Evolutionary conservation across 2,888 invertebrate genomes (phyloP).

Genomic region (Ganaspis brasiliensis): DNA sequence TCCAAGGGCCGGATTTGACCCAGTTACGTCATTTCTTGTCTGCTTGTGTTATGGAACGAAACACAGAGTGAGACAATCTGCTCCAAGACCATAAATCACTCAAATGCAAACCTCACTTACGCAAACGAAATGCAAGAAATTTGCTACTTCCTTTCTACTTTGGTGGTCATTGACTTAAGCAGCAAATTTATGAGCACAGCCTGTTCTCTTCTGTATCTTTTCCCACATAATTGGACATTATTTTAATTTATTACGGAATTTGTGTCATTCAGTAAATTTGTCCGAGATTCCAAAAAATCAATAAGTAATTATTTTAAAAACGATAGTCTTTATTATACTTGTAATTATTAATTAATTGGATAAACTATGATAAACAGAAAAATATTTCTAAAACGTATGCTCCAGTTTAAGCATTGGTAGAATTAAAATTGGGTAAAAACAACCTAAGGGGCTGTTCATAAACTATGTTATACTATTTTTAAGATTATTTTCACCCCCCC

Average conservation of each 20-base stretch:
- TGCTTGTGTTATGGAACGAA: slow-evolving; percentile 65
- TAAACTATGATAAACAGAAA: no score
- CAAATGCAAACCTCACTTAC: slow-evolving; percentile 61
- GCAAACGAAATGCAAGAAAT: slow-evolving; percentile 35
- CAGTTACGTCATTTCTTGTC: slow-evolving; percentile 74
- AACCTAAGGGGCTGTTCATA: no score
- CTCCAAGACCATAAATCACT: slow-evolving; percentile 75
- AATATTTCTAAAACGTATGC: no score
- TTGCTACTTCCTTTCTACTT: slow-evolving; percentile 40
- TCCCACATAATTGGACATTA: background rate
- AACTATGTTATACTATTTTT: no score
- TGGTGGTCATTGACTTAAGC: slow-evolving; percentile 9
- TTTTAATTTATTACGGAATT: background rate
- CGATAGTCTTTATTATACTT: no score
- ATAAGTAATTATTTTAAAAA: no score
- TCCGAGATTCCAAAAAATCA: no score
- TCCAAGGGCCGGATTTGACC: slow-evolving; percentile 68
- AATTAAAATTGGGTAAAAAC: no score
- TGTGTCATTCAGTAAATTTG: background rate
- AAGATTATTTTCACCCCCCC: no score
- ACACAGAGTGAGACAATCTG: slow-evolving; percentile 71
- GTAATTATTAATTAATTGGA: no score
- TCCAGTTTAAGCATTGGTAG: no score
- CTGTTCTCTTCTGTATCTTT: background rate
- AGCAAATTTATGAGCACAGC: slow-evolving; percentile 6